These are phyloP conservation scores for Asteroscopus sphinx DNA, from an alignment of 2,888 invertebrate species.

Conservation along the genomic window DNA sequence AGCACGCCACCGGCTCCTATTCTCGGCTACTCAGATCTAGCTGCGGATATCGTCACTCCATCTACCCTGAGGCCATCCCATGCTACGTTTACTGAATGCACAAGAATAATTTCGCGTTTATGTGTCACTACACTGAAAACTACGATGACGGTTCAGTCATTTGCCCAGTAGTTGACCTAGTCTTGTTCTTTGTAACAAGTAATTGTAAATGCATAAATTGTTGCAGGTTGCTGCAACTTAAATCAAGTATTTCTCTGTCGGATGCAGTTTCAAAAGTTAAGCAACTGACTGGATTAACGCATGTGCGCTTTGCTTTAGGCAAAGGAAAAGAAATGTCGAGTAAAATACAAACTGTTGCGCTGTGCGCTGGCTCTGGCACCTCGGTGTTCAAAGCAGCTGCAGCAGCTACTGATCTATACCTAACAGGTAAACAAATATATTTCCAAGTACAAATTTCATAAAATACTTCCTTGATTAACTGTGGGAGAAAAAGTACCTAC, in stretches of 20 bases:
- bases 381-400: conserved; percentile 92
- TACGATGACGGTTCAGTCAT: too few relatives aligned
- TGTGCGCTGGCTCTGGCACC: conserved; percentile 97
- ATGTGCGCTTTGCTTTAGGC: conserved; percentile 93
- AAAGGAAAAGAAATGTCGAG: conserved; percentile 78
- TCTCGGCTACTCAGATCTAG: too few relatives aligned
- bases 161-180: conserved; percentile 7
- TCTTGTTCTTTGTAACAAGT: conserved; percentile 17
- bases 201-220: conserved; percentile 30
- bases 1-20: too few relatives aligned
- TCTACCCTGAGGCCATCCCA: too few relatives aligned
- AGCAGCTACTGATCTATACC: conserved; percentile 92
- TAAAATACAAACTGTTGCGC: conserved; percentile 91
- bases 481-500: neutral
- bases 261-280: conserved; percentile 92
- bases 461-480: neutral
- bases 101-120: too few relatives aligned
- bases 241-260: conserved; percentile 78
- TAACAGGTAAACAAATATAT: conserved; percentile 90
- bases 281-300: conserved; percentile 91
- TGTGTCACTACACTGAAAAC: too few relatives aligned
- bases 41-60: too few relatives aligned
- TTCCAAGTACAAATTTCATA: neutral
- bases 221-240: conserved; percentile 75
- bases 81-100: too few relatives aligned